Conservation (phyloP, 2,888 invertebrate genomes). For the Sinelater perroti region DNA sequence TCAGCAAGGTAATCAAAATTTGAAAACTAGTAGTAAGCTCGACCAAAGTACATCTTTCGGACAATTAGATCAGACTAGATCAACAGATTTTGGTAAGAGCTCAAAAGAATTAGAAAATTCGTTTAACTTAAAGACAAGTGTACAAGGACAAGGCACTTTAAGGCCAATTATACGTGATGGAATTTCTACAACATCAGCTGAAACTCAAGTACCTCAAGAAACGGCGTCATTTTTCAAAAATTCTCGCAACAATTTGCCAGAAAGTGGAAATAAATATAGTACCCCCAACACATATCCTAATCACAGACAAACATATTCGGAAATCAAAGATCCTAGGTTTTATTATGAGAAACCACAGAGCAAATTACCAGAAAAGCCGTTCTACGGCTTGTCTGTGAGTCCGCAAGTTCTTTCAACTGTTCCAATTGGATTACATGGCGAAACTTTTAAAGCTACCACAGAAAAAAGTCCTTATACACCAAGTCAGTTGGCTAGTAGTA, state of each 20-base stretch:
- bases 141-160: too few relatives aligned
- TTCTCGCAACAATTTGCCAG: conserved; percentile 47
- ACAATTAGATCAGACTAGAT: too few relatives aligned
- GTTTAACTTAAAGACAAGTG: too few relatives aligned
- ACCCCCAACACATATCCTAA: conserved; percentile 53
- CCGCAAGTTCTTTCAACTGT: conserved; percentile 54
- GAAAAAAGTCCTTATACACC: background rate
- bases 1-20: too few relatives aligned
- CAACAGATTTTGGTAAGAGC: too few relatives aligned
- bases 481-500: background rate
- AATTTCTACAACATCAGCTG: conserved; percentile 54
- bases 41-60: too few relatives aligned
- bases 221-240: conserved; percentile 77
- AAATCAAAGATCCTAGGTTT: conserved; percentile 50
- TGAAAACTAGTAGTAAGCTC: too few relatives aligned
- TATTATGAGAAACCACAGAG: conserved; percentile 40
- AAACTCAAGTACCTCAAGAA: conserved; percentile 79
- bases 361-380: conserved; percentile 39
- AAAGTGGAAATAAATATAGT: conserved; percentile 41
- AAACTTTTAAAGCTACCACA: conserved; percentile 3
- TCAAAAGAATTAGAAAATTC: too few relatives aligned
- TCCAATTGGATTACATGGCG: conserved; percentile 9
- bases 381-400: conserved; percentile 50
- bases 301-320: conserved; percentile 56
- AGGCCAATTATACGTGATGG: too few relatives aligned